phyloP scores from a whole-genome alignment of 2,797 vertebrate species.

The Brachyalestes nurse region DNA sequence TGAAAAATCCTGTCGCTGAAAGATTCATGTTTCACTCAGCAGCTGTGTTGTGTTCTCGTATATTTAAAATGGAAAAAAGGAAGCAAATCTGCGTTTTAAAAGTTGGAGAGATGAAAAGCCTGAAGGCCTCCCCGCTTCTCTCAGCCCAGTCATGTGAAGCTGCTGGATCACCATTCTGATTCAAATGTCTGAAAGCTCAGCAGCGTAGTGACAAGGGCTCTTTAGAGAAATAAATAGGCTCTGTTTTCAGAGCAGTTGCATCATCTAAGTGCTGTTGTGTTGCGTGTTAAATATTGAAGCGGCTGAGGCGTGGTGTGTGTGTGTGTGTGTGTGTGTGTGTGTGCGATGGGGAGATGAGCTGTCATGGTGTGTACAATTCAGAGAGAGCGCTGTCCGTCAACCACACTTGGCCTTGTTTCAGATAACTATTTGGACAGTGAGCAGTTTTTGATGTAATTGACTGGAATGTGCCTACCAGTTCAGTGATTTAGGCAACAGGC shows the following conservation, averaged over 20 bases:
- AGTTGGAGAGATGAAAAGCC: constrained; percentile 47
- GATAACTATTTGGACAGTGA: constrained; percentile 17
- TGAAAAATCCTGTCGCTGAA: constrained; percentile 48
- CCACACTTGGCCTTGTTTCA: constrained; percentile 29
- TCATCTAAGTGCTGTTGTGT: constrained; percentile 70
- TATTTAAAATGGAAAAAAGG: constrained; percentile 43
- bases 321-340: constrained; percentile 35
- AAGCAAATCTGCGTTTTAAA: constrained; percentile 51
- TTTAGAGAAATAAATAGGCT: constrained; percentile 70
- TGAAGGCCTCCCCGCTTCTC: constrained; percentile 37
- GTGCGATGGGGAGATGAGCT: constrained; percentile 29
- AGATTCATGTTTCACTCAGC: constrained; percentile 55
- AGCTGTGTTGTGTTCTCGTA: constrained; percentile 57
- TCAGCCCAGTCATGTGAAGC: neutral
- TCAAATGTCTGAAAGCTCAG: constrained; percentile 41
- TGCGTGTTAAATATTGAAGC: constrained; percentile 70
- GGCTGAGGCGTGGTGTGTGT: constrained; percentile 54
- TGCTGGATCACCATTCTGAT: constrained; percentile 57
- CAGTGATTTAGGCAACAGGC: neutral
- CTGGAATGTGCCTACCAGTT: neutral
- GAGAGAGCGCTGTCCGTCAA: constrained; percentile 28
- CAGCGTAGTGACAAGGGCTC: constrained; percentile 63
- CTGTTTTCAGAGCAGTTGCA: constrained; percentile 74
- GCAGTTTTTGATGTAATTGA: constrained; percentile 25
- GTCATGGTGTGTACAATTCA: constrained; percentile 30